Base-by-base conservation (phyloP, 1,140 invertebrate genomes). In the Varroa destructor region DNA sequence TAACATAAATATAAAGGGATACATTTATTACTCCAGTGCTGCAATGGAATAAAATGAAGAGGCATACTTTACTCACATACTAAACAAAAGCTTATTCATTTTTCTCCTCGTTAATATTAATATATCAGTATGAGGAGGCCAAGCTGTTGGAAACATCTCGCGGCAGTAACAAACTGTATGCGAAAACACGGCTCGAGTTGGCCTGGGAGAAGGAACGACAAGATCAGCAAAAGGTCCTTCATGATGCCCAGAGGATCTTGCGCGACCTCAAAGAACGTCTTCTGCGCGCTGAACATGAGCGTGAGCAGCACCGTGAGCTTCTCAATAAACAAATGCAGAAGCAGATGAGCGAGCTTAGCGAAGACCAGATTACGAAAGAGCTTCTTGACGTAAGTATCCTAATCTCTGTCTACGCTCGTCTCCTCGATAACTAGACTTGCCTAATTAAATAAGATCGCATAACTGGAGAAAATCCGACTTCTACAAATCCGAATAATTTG, bases 201-300 rank as follows among this genome's bases (percentile, higher is more conserved):
- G 90, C 91, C 0, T 97, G 93, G 93, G 91, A 94, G 76, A 95
- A 94, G 78, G 93, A 97, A 79, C 83, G 93, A 71, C 88, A 91
- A 77, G 91, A 95, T 77, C 91, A 95, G 76, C 91, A 93, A 75
- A 83, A 91, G 6, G 80, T 95, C 37, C 80, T 96, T 3, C 87
- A 90, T 76, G 91, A 96, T 81, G 92, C 91, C 0, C 91, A 92
- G 71, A 90, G 89, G 0, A 82, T 96, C 58, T 91, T 93, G 0
- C 82, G 91, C 73, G 92, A 96, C 79, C 80, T 96, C 56, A 78
- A 79, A 73, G 72, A 77, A 6, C 76, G 78, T 54, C 72, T 81
- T 43, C 72, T 81, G 57, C 76, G 88, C 85, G 84, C 89, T 56
- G 90, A 93, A 80, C 82, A 89, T 71, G 90, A 93, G 81, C 82